These are phyloP conservation scores for Pyrocoelia pectoralis DNA, from an alignment of 2,888 invertebrate genomes.

Conservation along the genomic window DNA sequence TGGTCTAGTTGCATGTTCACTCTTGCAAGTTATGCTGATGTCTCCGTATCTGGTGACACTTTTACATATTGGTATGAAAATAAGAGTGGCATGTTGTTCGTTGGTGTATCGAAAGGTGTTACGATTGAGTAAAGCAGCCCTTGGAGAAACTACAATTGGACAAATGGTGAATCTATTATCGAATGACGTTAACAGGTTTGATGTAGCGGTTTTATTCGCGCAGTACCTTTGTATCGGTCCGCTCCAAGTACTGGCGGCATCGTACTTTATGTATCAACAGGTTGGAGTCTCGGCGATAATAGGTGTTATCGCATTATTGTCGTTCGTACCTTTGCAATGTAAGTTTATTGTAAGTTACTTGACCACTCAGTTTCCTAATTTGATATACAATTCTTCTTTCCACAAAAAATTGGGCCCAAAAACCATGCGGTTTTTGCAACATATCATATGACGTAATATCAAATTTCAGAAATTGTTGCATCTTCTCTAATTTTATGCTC, in stretches of 20 bases:
- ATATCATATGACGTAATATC: too few relatives aligned
- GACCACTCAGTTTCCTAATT: too few relatives aligned
- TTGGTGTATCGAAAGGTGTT: constrained; percentile 80
- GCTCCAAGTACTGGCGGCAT: constrained; percentile 77
- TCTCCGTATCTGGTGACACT: constrained; percentile 94
- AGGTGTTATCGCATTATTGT: constrained; percentile 65
- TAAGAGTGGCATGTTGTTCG: constrained; percentile 82
- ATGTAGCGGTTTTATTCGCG: constrained; percentile 80
- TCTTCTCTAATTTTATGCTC: too few relatives aligned
- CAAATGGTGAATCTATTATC: constrained; percentile 91
- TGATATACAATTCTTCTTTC: too few relatives aligned
- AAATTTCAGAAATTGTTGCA: too few relatives aligned
- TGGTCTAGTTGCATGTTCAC: constrained; percentile 78
- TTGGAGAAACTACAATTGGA: constrained; percentile 78
- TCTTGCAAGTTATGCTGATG: constrained; percentile 78
- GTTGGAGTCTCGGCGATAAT: constrained; percentile 65
- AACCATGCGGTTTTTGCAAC: too few relatives aligned
- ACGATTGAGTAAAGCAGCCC: constrained; percentile 68
- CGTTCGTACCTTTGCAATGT: constrained; percentile 62
- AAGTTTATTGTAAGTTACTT: constrained; percentile 42
- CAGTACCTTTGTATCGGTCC: constrained; percentile 88
- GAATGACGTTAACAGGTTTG: constrained; percentile 93
- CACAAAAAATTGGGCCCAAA: too few relatives aligned
- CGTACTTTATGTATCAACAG: constrained; percentile 76
- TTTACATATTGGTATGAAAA: constrained; percentile 81